Evolutionary conservation across 2,888 invertebrate species (phyloP).

Genomic region (Colostygia pectinataria): DNA sequence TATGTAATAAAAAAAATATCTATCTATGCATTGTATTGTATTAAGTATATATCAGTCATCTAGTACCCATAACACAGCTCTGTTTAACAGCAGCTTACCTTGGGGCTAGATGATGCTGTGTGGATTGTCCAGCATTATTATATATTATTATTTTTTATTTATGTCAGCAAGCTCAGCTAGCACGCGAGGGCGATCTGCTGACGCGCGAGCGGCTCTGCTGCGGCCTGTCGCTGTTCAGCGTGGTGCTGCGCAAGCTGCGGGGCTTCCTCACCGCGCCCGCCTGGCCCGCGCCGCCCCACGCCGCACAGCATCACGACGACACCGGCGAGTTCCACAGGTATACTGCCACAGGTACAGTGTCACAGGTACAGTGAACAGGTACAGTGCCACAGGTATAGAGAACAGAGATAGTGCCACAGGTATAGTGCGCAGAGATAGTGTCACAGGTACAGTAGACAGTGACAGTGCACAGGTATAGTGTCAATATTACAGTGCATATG

Average conservation of each 20-base stretch:
- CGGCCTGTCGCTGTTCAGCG: conserved; percentile 98
- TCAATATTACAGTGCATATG: too few species aligned
- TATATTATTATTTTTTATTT: too few species aligned
- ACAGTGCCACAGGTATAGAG: not conserved
- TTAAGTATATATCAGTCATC: too few species aligned
- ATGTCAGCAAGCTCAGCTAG: conserved; percentile 96
- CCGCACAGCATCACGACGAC: conserved; percentile 97
- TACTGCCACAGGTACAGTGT: not conserved
- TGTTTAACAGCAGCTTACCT: too few species aligned
- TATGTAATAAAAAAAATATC: too few species aligned
- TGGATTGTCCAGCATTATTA: too few species aligned
- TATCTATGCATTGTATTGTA: too few species aligned
- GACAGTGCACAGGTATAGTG: not conserved
- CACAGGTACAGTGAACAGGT: not conserved
- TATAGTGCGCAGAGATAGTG: not conserved
- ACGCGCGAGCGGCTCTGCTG: conserved; percentile 98
- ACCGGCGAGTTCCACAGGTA: conserved; percentile 96
- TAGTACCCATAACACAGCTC: too few species aligned
- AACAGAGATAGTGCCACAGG: too few species aligned
- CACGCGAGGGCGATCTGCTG: conserved; percentile 96
- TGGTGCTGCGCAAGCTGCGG: conserved; percentile 93
- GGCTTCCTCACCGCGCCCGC: conserved; percentile 94
- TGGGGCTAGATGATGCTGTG: too few species aligned
- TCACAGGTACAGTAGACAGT: not conserved
- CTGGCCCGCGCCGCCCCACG: conserved; percentile 97